Base-by-base conservation (phyloP, 2,113 vertebrate genomes). In the Chamaetylas fuelleborni region DNA sequence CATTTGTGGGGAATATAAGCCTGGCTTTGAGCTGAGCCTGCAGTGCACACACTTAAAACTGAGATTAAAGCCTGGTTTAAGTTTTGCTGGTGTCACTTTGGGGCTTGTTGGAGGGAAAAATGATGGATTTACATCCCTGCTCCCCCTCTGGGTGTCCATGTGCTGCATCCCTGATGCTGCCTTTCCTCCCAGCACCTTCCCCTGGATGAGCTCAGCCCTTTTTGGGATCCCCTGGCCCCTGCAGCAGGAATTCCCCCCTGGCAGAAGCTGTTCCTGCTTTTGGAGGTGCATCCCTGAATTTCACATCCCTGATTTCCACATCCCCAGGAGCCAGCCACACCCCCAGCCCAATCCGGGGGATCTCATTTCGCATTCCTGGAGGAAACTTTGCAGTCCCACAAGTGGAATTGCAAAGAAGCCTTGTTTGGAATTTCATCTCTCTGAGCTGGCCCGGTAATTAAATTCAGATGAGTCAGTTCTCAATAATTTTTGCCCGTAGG, bases 401-500 rank as follows among this genome's bases (percentile, higher is more conserved):
- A 70, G 65, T 4, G 4, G 88, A 87, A 91, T 92, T 83, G 70
- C 83, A 43, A 11, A 90, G 61, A 22, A 67, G n/a, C 8, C 71
- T 79, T 36, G 50, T 82, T 95, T 84, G 81, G 78, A 81, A 82
- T 42, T 65, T 42, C 47, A 19, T 61, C 73, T 96, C 70, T 80
- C 74, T n/a, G 43, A 88, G 89, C 88, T 36, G 61, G 89, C 86
- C 56, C 15, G 22, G 43, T 77, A 74, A 91, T 94, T 89, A 93
- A 95, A 92, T 91, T 88, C 79, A 77, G 88, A 93, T 62, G 77
- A 86, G 85, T 96, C 88, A 82, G 33, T 91, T 91, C 86, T 54
- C 90, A 96, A 78, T 92, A 95, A 90, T 96, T 97, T 91, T 93
- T 95, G 86, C 93, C 79, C 2, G 8, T 79, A 42, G 83, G 78